Evolutionary conservation across 2,888 invertebrate species (phyloP).

Genomic region (Coleophora flavipennella): DNA sequence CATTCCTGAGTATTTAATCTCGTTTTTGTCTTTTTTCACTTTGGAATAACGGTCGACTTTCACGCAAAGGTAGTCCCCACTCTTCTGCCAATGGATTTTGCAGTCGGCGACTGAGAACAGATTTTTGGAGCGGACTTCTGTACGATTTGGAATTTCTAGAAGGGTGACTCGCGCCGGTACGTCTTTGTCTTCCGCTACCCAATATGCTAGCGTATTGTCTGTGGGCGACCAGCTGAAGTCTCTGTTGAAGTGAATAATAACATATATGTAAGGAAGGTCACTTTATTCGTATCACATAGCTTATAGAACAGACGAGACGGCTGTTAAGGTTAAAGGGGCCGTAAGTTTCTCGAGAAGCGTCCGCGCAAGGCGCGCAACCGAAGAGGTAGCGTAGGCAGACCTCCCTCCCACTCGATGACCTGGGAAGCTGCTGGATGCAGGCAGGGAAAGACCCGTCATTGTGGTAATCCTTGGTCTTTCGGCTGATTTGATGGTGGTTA

Average conservation of each 20-base stretch:
- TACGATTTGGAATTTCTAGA: slow-evolving; percentile 91
- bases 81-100: slow-evolving; percentile 99
- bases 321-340: no score
- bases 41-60: slow-evolving; percentile 88
- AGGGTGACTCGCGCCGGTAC: slow-evolving; percentile 96
- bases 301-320: no score
- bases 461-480: no score
- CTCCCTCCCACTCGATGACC: no score
- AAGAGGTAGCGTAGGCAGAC: no score
- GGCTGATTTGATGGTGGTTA: no score
- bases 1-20: slow-evolving; percentile 96
- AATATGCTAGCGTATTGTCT: slow-evolving; percentile 96
- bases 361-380: no score
- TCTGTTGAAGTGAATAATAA: slow-evolving; percentile 40
- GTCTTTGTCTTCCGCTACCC: slow-evolving; percentile 98
- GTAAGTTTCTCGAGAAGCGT: no score
- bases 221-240: slow-evolving; percentile 99
- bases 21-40: slow-evolving; percentile 93
- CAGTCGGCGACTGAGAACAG: slow-evolving; percentile 98
- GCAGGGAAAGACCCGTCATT: no score
- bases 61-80: slow-evolving; percentile 97
- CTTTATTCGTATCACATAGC: no score
- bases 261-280: no score
- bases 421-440: no score
- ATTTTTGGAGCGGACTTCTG: slow-evolving; percentile 93